Evolutionary conservation across 2,113 vertebrate genomes (phyloP), one percentile per base, ranked within the genome.

Genomic region (Zootoca vivipara): DNA sequence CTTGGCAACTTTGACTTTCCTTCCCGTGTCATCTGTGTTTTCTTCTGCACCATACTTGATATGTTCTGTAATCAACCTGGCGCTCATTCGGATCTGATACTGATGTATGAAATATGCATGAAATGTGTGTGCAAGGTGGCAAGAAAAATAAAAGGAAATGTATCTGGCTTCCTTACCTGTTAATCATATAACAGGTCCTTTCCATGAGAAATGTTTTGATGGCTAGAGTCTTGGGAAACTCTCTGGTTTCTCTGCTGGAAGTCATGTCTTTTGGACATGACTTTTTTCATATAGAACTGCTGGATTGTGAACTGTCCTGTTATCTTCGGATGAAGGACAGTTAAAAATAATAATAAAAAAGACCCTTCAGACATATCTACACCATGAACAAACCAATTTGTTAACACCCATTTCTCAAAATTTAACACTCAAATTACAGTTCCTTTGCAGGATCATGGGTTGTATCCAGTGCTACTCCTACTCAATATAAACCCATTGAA

Each of bases 1-100:
- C 81, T 78, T 88, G 87, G 81, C 82, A 88, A 88, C 81, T 88
- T 88, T 83, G 87, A 87, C 79, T 87, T 82, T 87, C 56, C 82
- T 82, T 52, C 46, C 46, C 86, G 9, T 74, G 86, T 75, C 82
- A 64, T 83, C 62, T 65, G 79, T 75, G 74, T 82, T 88, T 86
- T 69, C 69, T 69, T 83, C 73, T 52, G 30, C 42, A 75, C 72
- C 40, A 8, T 75, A 9, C 75, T 56, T 24, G 72, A 78, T 77
- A 35, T 46, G 18, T 40, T 42, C 58, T 87, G 35, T 24, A 40
- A 78, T 77, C 72, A 5, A 28, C 30, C 58, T 83, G 72, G 58
- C 18, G 33, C 24, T 46, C 12, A 26, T 40, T 38, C 35, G 46
- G 24, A 67, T 30, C 40, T 46, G 12, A 67, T 75, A 65, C 13